Evolutionary conservation across 2,113 vertebrate genomes (phyloP).

Genomic region (Eolophus roseicapilla): DNA sequence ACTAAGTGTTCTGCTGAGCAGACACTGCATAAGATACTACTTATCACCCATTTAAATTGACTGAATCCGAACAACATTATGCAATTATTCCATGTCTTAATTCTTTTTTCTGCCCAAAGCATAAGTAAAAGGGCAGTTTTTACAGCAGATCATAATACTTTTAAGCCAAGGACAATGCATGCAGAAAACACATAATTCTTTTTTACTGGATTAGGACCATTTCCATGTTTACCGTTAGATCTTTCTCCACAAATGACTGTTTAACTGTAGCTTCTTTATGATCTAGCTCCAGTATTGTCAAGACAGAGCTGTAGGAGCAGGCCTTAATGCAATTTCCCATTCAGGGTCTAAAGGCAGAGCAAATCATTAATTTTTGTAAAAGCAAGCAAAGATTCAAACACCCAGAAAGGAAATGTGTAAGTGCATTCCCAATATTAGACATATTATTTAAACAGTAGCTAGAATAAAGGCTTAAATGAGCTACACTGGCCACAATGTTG

Average conservation of each 20-base stretch:
- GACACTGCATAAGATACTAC: not conserved
- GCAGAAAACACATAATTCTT: not conserved
- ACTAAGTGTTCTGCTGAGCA: not conserved
- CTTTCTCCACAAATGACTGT: not conserved
- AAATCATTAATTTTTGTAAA: not conserved
- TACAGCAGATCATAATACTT: not conserved
- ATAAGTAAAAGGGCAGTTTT: not conserved
- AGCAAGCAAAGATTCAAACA: not conserved
- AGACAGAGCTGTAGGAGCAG: not conserved
- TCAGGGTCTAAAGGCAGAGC: not conserved
- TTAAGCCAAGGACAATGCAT: not conserved
- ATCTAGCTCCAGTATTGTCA: not conserved
- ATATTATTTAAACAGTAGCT: not conserved
- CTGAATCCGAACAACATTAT: not conserved
- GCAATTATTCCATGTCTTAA: not conserved
- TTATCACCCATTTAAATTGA: not conserved
- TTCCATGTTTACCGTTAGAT: not conserved
- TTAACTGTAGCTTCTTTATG: not conserved
- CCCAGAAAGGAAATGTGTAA: not conserved
- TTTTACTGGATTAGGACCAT: not conserved
- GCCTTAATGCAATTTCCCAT: not conserved
- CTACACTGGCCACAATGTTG: not conserved
- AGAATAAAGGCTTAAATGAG: not conserved
- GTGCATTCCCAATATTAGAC: not conserved
- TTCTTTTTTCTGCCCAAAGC: not conserved